These are phyloP conservation scores for Calvadosia cruxmelitensis DNA, from an alignment of 30 jellyfish, hydroid and myxozoan species.

Conservation along the genomic window DNA sequence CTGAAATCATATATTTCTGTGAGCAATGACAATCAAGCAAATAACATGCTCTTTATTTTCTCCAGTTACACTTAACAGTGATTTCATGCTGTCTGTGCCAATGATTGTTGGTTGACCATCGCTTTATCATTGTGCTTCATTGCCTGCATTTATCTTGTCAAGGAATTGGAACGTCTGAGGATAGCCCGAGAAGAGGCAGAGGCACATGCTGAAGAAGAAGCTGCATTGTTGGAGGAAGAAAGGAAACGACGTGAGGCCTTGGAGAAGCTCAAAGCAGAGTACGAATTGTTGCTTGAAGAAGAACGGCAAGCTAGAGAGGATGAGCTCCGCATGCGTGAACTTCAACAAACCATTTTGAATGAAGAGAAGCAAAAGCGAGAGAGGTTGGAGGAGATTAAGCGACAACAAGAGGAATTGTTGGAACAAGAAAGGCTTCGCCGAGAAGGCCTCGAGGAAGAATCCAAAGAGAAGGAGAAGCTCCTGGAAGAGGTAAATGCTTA, in stretches of 20 bases:
- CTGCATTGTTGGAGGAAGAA: constrained; percentile 90
- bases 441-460: constrained; percentile 82
- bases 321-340: constrained; percentile 20
- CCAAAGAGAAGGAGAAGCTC: constrained; percentile 79
- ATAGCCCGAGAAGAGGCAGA: constrained; percentile 80
- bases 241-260: constrained; percentile 80
- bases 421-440: constrained; percentile 64
- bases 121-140: too few species aligned
- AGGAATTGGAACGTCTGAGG: constrained; percentile 58
- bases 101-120: not conserved
- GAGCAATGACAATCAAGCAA: too few species aligned
- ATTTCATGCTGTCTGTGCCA: not conserved
- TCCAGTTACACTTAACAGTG: not conserved
- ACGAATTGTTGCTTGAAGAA: constrained; percentile 65
- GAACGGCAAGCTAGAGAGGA: constrained; percentile 79
- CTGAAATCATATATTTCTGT: too few species aligned
- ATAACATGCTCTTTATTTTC: too few species aligned
- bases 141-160: too few species aligned
- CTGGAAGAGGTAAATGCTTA: constrained; percentile 58
- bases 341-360: constrained; percentile 55
- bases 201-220: constrained; percentile 86
- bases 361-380: constrained; percentile 73
- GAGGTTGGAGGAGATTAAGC: constrained; percentile 65
- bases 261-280: constrained; percentile 65
- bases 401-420: constrained; percentile 64